Evolutionary conservation across 2,888 invertebrate species (phyloP).

Genomic region (Cosmorhoe ocellata): DNA sequence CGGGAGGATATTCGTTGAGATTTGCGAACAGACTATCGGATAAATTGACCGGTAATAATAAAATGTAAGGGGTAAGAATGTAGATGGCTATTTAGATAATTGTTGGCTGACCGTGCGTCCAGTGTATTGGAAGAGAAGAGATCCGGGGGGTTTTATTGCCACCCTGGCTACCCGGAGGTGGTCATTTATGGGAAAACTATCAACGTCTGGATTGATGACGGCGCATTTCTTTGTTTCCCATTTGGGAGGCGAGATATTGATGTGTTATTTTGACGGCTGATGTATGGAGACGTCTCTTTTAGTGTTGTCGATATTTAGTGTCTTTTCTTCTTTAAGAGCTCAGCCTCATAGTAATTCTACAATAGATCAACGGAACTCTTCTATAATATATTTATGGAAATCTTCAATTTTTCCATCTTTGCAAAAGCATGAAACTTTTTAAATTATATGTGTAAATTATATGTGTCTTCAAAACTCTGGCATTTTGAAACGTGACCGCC

Average conservation of each 20-base stretch:
- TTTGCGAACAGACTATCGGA: slow-evolving; percentile 71
- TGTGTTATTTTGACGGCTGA: slow-evolving; percentile 42
- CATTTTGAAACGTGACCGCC: slow-evolving; percentile 51
- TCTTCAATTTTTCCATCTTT: no score
- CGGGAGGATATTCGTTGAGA: slow-evolving; percentile 64
- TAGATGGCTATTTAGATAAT: slow-evolving; percentile 84
- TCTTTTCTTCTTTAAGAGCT: background rate
- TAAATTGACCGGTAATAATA: slow-evolving; percentile 83
- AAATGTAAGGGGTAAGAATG: slow-evolving; percentile 83
- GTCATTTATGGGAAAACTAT: slow-evolving; percentile 80
- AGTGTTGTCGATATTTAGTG: slow-evolving; percentile 8
- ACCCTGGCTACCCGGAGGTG: slow-evolving; percentile 55
- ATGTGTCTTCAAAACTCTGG: slow-evolving; percentile 28
- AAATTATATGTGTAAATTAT: slow-evolving; percentile 24
- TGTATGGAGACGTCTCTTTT: slow-evolving; percentile 30
- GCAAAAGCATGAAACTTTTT: no score
- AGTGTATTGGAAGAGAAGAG: slow-evolving; percentile 76
- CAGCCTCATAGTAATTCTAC: no score
- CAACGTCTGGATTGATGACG: slow-evolving; percentile 71
- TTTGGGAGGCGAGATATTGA: slow-evolving; percentile 51
- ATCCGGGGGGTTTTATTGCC: slow-evolving; percentile 69
- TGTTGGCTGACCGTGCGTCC: slow-evolving; percentile 72
- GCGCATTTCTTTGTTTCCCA: slow-evolving; percentile 60
- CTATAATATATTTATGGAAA: no score
- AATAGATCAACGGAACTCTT: no score